Percentiles rank a stretch among this genome's conserved stretches.
These are phyloP conservation scores for Doris montereyensis DNA, from an alignment of 2,888 invertebrate genomes.

Conservation along the genomic window DNA sequence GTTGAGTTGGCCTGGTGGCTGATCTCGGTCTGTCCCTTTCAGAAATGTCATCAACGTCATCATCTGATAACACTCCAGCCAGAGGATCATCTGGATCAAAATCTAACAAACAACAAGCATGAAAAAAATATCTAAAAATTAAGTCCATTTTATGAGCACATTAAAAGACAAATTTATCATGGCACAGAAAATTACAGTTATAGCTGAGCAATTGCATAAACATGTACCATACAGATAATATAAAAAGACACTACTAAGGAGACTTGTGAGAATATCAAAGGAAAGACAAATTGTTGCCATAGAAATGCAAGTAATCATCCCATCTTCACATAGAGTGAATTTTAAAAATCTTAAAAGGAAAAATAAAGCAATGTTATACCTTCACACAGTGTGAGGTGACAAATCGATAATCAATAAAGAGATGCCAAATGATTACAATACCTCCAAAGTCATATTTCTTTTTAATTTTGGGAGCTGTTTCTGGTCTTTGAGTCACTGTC, in stretches of 20 bases:
- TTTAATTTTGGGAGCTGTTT: constrained; percentile 61
- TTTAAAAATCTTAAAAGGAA: not conserved
- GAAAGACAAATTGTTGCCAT: no score
- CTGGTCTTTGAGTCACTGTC: constrained; percentile 52
- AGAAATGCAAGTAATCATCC: no score
- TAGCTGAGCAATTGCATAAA: no score
- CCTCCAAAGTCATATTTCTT: constrained; percentile 62
- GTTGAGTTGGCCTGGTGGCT: constrained; percentile 41
- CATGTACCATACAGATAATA: no score
- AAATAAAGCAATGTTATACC: not conserved
- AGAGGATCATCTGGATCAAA: constrained; percentile 68
- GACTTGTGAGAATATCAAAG: no score
- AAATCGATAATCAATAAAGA: not conserved
- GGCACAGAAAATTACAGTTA: no score
- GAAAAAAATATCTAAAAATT: no score
- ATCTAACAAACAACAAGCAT: constrained; percentile 46
- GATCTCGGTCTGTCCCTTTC: constrained; percentile 48
- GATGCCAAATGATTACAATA: constrained; percentile 38
- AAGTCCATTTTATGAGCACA: no score
- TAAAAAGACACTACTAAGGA: no score
- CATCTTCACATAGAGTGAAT: no score
- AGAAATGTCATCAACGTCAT: constrained; percentile 50
- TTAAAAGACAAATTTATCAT: no score
- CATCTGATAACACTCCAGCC: constrained; percentile 63
- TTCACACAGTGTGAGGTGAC: not conserved